Evolutionary conservation across 2,797 vertebrate genomes (phyloP), one percentile per base, ranked within the genome.

Genomic region (Kryptolebias ocellatus): DNA sequence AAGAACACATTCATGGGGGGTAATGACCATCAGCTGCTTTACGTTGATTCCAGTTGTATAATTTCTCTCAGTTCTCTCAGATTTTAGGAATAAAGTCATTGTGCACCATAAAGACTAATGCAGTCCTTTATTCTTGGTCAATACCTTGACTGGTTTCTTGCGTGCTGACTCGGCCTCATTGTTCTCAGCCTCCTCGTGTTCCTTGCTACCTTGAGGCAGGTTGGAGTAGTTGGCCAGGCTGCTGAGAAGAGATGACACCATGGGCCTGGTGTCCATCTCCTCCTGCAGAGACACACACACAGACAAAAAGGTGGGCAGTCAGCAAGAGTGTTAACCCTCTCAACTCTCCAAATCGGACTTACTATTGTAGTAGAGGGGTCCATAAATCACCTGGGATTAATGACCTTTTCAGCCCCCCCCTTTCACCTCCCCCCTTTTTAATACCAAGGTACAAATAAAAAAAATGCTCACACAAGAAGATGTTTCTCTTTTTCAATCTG

Each of bases 201-300:
- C 97, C 78, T 95, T 94, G 81, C 96, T 96, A 51, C 97, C 96
- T 79, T 98, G 96, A 0, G 97, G 95, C 86, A 98, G 90, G 93
- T 97, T 98, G 87, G 96, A 98, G 87, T 98, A 98, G 92, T 98
- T 98, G 84, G 96, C 97, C 91, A 98, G 90, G 80, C 95, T 96
- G 20, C 96, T 97, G 87, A 98, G 95, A 73, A 98, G 87, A 47
- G 96, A 98, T 0, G 97, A 97, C 60, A 98, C 96, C 96, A 98
- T 98, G 39, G 97, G 97, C 70, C 96, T 98, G 83, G 96, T 98
- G 92, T 98, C 96, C 96, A 98, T 98, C 92, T 98, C 97, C 92
- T 98, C 97, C 97, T 98, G 84, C 2, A 17, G n/a, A 62, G 11
- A 64, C 6, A 72, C 27, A 63, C 27, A 63, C 27, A 52, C 28